Base-by-base conservation (phyloP, 2,888 invertebrate species). In the Carpatolechia fugitivella region DNA sequence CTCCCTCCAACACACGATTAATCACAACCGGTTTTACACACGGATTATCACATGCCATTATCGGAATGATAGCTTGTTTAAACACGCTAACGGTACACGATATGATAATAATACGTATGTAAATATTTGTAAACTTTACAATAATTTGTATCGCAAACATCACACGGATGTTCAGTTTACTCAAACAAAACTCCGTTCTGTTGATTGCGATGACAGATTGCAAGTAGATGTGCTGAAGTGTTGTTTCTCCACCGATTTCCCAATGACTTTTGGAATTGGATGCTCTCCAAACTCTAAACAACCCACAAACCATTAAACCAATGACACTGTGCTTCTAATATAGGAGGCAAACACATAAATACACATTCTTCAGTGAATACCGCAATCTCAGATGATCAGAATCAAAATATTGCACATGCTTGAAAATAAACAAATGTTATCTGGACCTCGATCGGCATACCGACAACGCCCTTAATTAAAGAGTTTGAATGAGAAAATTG, bases 11-110 rank as follows among this genome's bases (percentile, higher is more conserved):
- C 63, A 63, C 50, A 48, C 55, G 52, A 55, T 48, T 38, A 47
- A 69, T 71, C 68, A 72, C 72, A 78, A 82, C 78, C 71, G 74
- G 77, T 76, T 74, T 61, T 63, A 68, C 68, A 64, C 69, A 72
- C 65, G 64, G 48, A 65, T 65, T 62, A 66, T 69, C 71, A 66
- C 70, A 70, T 71, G 68, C 48, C 18, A 70, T 70, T 67, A 71
- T 72, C 50, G 48, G 69, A 73, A 72, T 69, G 67, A 68, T 66
- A 63, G 66, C 66, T 66, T 64, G 61, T 66, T 70, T 30, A 47
- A 70, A 75, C 66, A 68, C 55, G 66, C 68, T 72, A 77, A 69
- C 74, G 59, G 73, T 66, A 63, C 58, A 11, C 18, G 10, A 38
- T 60, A 57, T 60, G 16, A 41, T 33, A 41, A 20, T 16, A 16